Evolutionary conservation across 2,797 vertebrate genomes (phyloP), one percentile per base, ranked within the genome.

Genomic region (Myoxocephalus aenaeus): DNA sequence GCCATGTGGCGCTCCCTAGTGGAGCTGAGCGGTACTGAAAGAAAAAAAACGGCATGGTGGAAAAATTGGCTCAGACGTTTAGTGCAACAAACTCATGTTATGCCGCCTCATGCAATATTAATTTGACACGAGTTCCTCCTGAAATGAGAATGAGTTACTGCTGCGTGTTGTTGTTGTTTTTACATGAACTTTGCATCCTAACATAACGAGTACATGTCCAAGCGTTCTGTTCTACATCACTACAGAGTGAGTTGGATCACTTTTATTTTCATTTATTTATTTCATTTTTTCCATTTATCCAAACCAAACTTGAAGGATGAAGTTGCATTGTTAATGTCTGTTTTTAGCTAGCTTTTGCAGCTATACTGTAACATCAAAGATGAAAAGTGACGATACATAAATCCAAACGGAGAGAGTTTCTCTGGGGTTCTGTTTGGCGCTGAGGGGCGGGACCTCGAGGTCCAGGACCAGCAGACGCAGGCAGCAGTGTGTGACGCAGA

Each of bases 361-460:
- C 95, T 95, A 7, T 7, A 89, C 90, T 92, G 90, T 89, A 96
- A 96, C 97, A 97, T 97, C 96, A 97, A 97, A 97, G 96, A 97
- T 97, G 97, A 97, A 97, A 92, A 85, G 76, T 77, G 73, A 70
- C 29, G 54, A 74, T 66, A 83, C 87, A 85, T 57, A 83, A 89
- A 32, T 77, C 53, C 3, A 32, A 32, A 36, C 34, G 34, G 77
- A 87, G 80, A 75, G 64, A 85, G 78, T 86, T 86, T 84, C 82
- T 89, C 74, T 88, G 87, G 64, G 69, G 77, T 90, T 76, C 14
- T 79, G 79, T 91, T 87, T 87, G 73, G 74, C 68, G 83, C 0
- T 63, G 87, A 86, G 89, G 90, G 81, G 83, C 80, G 50, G 87
- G 86, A 87, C 81, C 77, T 80, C 65, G 80, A 93, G 78, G 88